Evolutionary conservation across 2,888 invertebrate species (phyloP).

Genomic region (Nomada fucata): DNA sequence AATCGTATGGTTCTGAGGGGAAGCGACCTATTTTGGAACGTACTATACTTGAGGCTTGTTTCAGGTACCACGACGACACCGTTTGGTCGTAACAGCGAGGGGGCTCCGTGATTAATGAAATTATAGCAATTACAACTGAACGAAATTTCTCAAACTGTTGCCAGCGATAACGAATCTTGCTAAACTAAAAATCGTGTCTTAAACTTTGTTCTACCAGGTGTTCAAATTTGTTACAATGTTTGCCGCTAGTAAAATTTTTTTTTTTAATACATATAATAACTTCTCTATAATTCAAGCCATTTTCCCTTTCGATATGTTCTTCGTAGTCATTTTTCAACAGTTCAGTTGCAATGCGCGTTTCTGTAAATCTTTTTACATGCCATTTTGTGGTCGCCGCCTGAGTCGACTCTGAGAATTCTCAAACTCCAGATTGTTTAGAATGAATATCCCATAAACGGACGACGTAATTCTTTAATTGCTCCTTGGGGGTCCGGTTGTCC

Average conservation of each 20-base stretch:
- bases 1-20: neutral
- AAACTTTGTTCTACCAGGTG: too few species aligned
- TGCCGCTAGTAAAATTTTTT: too few species aligned
- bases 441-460: constrained; percentile 24
- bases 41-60: constrained; percentile 68
- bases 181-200: too few species aligned
- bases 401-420: neutral
- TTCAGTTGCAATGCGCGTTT: neutral
- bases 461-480: constrained; percentile 51
- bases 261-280: too few species aligned
- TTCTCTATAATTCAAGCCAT: too few species aligned
- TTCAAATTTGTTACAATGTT: too few species aligned
- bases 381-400: neutral
- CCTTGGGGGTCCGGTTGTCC: constrained; percentile 54
- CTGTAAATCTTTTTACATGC: neutral
- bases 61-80: constrained; percentile 49
- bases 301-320: too few species aligned
- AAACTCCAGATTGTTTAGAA: constrained; percentile 8
- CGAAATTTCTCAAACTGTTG: neutral
- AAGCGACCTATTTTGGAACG: constrained; percentile 57
- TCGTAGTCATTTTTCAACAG: too few species aligned
- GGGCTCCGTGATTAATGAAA: neutral
- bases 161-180: neutral
- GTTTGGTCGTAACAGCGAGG: constrained; percentile 32
- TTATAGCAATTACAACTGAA: neutral